phyloP scores from a whole-genome alignment of 2,797 vertebrate genomes.

The Rhinoraja longicauda region DNA sequence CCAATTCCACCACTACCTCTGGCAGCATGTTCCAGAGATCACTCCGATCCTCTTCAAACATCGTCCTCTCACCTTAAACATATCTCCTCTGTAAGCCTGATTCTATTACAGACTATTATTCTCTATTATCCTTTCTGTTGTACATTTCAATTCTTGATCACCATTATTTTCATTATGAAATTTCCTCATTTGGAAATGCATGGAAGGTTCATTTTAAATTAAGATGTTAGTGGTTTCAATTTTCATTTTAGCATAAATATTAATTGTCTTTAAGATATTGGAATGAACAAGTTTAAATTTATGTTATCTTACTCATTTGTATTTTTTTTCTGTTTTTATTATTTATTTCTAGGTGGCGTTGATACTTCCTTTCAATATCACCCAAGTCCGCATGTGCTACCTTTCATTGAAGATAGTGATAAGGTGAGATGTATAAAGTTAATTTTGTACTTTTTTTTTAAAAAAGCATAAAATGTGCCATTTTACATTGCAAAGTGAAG shows the following conservation, averaged over 20 bases:
- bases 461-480: neutral
- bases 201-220: neutral
- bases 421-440: slow-evolving; percentile 69
- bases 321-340: slow-evolving; percentile 29
- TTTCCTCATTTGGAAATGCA: neutral
- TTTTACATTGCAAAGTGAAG: neutral
- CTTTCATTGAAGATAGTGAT: slow-evolving; percentile 82
- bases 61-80: no score
- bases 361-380: slow-evolving; percentile 79
- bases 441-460: slow-evolving; percentile 32
- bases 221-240: neutral
- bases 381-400: slow-evolving; percentile 75
- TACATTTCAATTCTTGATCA: neutral
- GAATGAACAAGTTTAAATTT: neutral
- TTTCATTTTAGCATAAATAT: neutral
- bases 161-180: neutral
- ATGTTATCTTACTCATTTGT: neutral
- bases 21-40: no score
- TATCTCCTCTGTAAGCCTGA: neutral
- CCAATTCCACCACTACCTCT: no score
- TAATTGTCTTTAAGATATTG: neutral
- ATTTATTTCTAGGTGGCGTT: slow-evolving; percentile 68
- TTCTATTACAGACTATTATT: neutral
- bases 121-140: neutral
- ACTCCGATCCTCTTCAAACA: no score